phyloP scores from a whole-genome alignment of 2,888 invertebrate species.

The Hemaris fuciformis region DNA sequence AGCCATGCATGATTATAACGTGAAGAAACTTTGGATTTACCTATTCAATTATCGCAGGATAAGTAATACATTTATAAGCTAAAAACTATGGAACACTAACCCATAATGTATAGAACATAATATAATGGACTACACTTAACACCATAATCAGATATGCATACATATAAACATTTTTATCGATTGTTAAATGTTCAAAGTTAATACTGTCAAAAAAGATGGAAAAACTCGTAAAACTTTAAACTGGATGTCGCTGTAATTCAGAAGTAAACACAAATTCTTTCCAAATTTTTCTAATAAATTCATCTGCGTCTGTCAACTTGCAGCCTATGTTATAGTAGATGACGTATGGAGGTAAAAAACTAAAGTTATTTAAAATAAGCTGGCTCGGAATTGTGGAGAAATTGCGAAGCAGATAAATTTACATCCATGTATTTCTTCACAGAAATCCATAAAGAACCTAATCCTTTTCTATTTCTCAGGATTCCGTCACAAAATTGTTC shows the following conservation, averaged over 20 bases:
- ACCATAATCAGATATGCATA: too few relatives aligned
- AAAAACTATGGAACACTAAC: too few relatives aligned
- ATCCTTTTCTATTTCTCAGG: constrained; percentile 34
- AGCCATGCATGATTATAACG: too few relatives aligned
- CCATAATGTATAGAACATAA: too few relatives aligned
- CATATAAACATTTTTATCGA: background rate
- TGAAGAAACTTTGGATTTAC: too few relatives aligned
- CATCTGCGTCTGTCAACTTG: background rate
- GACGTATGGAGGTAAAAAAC: background rate
- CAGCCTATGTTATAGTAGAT: background rate
- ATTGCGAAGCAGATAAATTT: background rate
- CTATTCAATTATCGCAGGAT: too few relatives aligned
- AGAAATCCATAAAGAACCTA: background rate
- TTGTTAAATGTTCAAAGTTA: background rate
- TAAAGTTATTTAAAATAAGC: background rate
- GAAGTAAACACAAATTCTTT: constrained; percentile 2
- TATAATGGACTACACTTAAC: too few relatives aligned
- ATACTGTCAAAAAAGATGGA: background rate
- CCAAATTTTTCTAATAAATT: background rate
- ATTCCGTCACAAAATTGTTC: constrained; percentile 36
- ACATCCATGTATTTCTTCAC: background rate
- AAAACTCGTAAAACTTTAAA: background rate
- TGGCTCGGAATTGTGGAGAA: background rate
- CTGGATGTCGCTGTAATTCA: background rate
- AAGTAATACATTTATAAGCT: too few relatives aligned